phyloP scores from a whole-genome alignment of 2,888 invertebrate genomes.

The Rotaria sp. region DNA sequence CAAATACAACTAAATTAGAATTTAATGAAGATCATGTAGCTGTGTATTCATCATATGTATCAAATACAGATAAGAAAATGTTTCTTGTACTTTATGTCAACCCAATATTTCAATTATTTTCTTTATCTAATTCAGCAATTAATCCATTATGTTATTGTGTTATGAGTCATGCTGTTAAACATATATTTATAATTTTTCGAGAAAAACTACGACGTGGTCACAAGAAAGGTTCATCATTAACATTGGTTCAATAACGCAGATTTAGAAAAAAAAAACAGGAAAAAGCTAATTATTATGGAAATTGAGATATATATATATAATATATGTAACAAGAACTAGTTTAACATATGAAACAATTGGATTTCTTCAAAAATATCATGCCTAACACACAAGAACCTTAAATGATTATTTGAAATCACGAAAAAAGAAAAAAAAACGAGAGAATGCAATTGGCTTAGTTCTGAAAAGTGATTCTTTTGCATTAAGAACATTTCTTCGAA shows the following conservation, averaged over 20 bases:
- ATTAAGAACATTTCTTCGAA: too few species aligned
- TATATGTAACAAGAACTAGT: too few species aligned
- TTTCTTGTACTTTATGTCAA: constrained; percentile 33
- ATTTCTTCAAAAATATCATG: too few species aligned
- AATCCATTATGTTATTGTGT: constrained; percentile 39
- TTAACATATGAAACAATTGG: too few species aligned
- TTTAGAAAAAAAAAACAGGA: not conserved
- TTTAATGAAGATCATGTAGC: not conserved
- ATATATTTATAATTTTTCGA: constrained; percentile 19
- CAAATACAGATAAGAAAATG: constrained; percentile 27
- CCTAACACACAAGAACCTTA: too few species aligned
- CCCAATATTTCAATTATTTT: constrained; percentile 35
- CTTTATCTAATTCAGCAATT: constrained; percentile 36
- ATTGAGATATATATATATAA: too few species aligned
- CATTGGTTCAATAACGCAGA: not conserved
- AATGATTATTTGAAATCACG: too few species aligned
- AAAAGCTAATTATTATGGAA: too few species aligned
- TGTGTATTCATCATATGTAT: not conserved
- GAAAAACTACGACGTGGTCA: not conserved
- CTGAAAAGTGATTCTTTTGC: too few species aligned
- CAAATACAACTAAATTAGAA: not conserved
- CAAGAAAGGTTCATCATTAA: not conserved
- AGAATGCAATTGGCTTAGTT: too few species aligned
- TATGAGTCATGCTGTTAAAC: constrained; percentile 36
- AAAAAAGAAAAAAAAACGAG: too few species aligned